Evolutionary conservation across 53 echinoderm and acorn worm genomes (phyloP), one percentile per base, ranked within the genome.

Genomic region (Zoroaster sp.): DNA sequence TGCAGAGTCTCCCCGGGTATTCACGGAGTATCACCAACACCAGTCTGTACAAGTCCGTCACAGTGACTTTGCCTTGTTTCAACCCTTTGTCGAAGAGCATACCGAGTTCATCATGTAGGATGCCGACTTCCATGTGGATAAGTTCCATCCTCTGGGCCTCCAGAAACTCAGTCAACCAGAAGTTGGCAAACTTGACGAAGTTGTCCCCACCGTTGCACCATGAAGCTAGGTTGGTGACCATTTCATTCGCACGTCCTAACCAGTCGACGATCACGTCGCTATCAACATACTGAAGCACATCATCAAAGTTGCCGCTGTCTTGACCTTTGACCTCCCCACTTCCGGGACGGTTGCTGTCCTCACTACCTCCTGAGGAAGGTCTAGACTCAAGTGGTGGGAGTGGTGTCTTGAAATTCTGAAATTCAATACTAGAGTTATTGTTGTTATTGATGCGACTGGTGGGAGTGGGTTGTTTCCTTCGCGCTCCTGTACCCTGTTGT

Each of bases 121-220:
- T 94, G 14, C 95, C 75, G 17, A 99, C 83, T 90, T 99, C 99
- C 66, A 99, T 91, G 70, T 94, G 89, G 23, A 94, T 74, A 5
- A 99, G 73, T 11, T 96, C 91, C 18, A 95, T 41, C 82, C 91
- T 91, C 89, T 99, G 96, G 28, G 51, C 49, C 42, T 93, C 94
- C 10, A 94, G 90, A 42, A 99, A 93, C 37, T 99, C 96, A 1
- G 91, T 88, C 88, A 99, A 66, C 94, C 96, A 93, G 72, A 96
- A 99, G 73, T 99, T 91, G 12, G 94, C 94, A 89, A 99, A 99
- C 12, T 47, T 59, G 11, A 99, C 94, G 93, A 99, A 99, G 71
- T 96, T 89, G 40, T 96, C 86, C 17, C 77, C 75, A 15, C 59
- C 37, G 47, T 79, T 77, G 59, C 94, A 99, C 99, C 99, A 99